Percentiles rank a stretch among this genome's conserved stretches.
These are phyloP conservation scores for Hylia prasina DNA, from an alignment of 2,113 vertebrate species.

Conservation along the genomic window DNA sequence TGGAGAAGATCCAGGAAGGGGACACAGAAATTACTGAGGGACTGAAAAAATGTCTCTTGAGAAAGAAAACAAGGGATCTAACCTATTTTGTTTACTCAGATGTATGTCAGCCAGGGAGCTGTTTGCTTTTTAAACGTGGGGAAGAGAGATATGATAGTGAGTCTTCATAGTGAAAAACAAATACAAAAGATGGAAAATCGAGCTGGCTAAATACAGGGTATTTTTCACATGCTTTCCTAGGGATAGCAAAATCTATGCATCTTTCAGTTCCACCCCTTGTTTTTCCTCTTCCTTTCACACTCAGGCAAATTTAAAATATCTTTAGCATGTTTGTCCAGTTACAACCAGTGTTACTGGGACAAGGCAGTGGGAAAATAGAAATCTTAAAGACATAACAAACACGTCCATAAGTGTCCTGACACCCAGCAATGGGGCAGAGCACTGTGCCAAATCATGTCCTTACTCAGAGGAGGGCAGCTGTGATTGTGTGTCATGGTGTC, in stretches of 20 bases:
- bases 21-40: neutral
- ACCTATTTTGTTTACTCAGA: neutral
- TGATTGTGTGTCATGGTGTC: neutral
- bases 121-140: neutral
- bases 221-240: neutral
- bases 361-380: neutral
- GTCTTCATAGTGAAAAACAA: neutral
- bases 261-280: neutral
- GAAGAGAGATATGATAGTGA: neutral
- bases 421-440: neutral
- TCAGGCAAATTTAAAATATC: neutral
- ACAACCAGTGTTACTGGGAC: neutral
- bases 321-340: neutral
- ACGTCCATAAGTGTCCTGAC: neutral
- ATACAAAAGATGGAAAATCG: neutral
- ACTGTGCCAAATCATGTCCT: rapidly evolving
- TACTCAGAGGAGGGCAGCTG: neutral
- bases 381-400: neutral
- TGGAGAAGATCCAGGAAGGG: neutral
- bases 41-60: neutral
- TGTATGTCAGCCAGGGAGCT: neutral
- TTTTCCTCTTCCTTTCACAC: neutral
- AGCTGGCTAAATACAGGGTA: neutral
- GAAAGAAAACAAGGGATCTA: neutral
- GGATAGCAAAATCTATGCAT: neutral